Evolutionary conservation across 1,140 invertebrate species (phyloP).

Genomic region (Drosophila funebris): DNA sequence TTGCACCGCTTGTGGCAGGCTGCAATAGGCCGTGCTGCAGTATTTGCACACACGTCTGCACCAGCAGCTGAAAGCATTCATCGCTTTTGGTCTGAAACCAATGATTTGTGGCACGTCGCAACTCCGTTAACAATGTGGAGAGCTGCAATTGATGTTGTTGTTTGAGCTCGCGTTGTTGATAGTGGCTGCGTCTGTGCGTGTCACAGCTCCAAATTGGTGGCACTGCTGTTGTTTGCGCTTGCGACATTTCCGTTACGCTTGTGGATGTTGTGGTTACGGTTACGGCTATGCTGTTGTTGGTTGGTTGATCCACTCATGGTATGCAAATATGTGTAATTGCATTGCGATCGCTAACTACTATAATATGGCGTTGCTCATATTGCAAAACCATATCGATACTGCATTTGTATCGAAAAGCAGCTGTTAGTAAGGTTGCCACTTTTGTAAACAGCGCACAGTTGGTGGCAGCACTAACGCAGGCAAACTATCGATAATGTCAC

Average conservation of each 20-base stretch:
- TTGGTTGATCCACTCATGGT: constrained; percentile 20
- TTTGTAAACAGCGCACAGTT: not conserved
- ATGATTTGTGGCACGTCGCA: constrained; percentile 43
- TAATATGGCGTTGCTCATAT: constrained; percentile 11
- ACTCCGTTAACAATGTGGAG: constrained; percentile 41
- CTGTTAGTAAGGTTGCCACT: constrained; percentile 9
- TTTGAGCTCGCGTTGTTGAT: constrained; percentile 36
- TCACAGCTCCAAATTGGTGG: constrained; percentile 36
- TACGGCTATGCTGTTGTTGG: not conserved
- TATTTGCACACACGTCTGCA: constrained; percentile 54
- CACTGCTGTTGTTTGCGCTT: constrained; percentile 7
- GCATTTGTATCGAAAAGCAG: constrained; percentile 13
- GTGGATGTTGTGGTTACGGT: constrained; percentile 1
- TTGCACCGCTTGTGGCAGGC: constrained; percentile 16
- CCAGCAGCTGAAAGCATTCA: constrained; percentile 44
- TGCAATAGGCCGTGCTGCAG: constrained; percentile 54
- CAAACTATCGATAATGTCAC: not conserved
- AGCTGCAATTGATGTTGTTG: constrained; percentile 48
- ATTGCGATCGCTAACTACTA: constrained; percentile 13
- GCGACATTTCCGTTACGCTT: constrained; percentile 27
- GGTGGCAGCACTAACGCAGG: not conserved
- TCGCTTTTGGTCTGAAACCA: constrained; percentile 54
- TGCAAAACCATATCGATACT: constrained; percentile 12
- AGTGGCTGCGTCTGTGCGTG: constrained; percentile 30
- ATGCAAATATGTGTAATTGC: constrained; percentile 17